Evolutionary conservation across 1,140 invertebrate species (phyloP), one percentile per base, ranked within the genome.

Genomic region (Polypedilum vanderplanki): DNA sequence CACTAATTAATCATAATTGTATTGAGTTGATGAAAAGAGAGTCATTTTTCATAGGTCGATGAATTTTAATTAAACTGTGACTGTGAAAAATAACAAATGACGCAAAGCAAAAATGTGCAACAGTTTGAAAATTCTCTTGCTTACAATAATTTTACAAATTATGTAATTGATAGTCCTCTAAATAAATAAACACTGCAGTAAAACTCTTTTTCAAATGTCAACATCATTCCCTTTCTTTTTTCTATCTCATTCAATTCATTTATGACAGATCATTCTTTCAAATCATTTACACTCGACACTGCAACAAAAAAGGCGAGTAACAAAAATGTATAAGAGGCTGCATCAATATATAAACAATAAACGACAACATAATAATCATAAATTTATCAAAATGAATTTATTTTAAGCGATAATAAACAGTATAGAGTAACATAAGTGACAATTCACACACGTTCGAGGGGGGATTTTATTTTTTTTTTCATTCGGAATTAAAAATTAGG

Each of bases 401-500:
- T 70, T 57, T 46, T 46, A 57, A 57, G n/a, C 46, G 65, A 22
- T 70, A 70, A 70, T 70, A 70, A 65, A 70, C 65, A 70, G 18
- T 70, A 70, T 70, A n/a, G 18, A 70, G 65, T 18, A 70, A 70
- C 65, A 70, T 70, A 70, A 70, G 65, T 22, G 65, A 70, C 20
- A 70, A 70, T 70, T 70, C 65, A 70, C 65, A 70, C 65, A 22
- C 18, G 20, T 10, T 57, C n/a, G 46, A 57, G 46, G 46, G 46
- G 4, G 46, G 46, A 57, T n/a, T 57, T 65, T 65, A 15, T 67
- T 46, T 41, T 41, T 33, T 33, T 33, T 33, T 33, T 33, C 24
- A 33, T 33, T 33, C 24, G 12, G 46, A 57, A 57, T 57, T 57
- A 57, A 70, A 70, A 20, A 70, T 70, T 70, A 18, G 65, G 18